These are phyloP conservation scores for Crossocerus cetratus DNA, from an alignment of 2,888 invertebrate genomes.

Conservation along the genomic window DNA sequence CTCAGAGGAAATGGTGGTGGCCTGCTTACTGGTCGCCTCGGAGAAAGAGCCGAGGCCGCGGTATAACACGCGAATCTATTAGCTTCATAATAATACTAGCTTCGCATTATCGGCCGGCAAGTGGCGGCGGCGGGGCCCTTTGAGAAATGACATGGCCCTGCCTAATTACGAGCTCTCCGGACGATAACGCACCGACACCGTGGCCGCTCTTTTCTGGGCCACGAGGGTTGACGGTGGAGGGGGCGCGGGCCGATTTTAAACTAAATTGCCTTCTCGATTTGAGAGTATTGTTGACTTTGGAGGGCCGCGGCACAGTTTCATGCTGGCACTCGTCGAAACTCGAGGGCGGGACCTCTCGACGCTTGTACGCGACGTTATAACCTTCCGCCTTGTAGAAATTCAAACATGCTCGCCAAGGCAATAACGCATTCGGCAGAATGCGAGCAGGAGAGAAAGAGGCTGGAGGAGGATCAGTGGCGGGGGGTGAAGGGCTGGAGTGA, in stretches of 20 bases:
- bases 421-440: constrained; percentile 14
- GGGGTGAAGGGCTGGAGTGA: not conserved
- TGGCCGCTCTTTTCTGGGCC: not conserved
- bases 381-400: not conserved
- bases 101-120: not conserved
- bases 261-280: not conserved
- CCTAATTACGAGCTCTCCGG: not conserved
- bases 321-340: not conserved
- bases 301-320: too few species aligned
- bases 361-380: constrained; percentile 1
- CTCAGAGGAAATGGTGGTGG: not conserved
- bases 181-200: not conserved
- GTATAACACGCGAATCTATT: not conserved
- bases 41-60: not conserved
- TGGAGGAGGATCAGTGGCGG: not conserved
- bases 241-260: not conserved
- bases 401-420: not conserved
- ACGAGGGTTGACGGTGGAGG: not conserved
- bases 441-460: not conserved
- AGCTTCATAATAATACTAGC: not conserved
- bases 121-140: not conserved
- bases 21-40: not conserved
- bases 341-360: not conserved
- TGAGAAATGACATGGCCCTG: constrained; percentile 2
- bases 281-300: not conserved